Conservation (phyloP, 2,113 vertebrate species). For the Geothlypis trichas region DNA sequence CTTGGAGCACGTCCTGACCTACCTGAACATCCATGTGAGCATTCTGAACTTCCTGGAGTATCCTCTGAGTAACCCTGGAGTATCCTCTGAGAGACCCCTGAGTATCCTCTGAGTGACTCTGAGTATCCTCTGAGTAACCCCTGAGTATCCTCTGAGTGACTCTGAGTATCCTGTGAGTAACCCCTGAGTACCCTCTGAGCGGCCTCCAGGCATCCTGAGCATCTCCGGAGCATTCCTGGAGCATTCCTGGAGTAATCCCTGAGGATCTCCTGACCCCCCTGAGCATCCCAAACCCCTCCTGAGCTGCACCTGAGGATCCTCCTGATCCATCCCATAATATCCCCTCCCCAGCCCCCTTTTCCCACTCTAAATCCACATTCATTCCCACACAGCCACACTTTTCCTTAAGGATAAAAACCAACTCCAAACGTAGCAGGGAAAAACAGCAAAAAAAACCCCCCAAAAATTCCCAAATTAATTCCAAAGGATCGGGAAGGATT, state of each 20-base stretch:
- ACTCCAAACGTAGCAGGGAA: rapidly evolving
- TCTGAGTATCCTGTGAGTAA: too few species aligned
- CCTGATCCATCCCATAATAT: background rate
- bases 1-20: too few species aligned
- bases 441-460: rapidly evolving
- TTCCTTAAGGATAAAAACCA: background rate
- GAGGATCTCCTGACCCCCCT: background rate
- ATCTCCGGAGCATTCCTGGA: background rate
- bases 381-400: background rate
- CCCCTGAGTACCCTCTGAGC: background rate
- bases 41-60: too few species aligned
- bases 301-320: background rate
- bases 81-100: too few species aligned
- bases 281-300: background rate
- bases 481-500: background rate
- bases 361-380: background rate
- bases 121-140: too few species aligned
- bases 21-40: too few species aligned
- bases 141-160: background rate
- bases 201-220: background rate
- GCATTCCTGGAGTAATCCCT: background rate
- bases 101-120: too few species aligned
- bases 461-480: rapidly evolving
- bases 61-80: background rate
- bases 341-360: background rate